These are phyloP conservation scores for Osedax frankpressi DNA, from an alignment of 2,888 invertebrate species.

Conservation along the genomic window DNA sequence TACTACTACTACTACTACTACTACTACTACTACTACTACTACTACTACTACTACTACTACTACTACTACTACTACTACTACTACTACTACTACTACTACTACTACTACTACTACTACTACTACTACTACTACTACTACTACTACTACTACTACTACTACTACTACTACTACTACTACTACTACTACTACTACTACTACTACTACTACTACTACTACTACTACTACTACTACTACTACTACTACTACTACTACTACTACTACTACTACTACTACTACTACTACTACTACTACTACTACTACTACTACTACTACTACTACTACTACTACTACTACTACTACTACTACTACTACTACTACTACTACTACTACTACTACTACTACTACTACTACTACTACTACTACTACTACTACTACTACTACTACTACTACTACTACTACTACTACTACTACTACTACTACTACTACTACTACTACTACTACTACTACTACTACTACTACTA, in stretches of 20 bases:
- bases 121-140: not conserved
- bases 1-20: not conserved
- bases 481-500: not conserved
- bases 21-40: not conserved
- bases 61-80: not conserved
- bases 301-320: not conserved
- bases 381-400: not conserved
- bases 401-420: not conserved
- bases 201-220: not conserved
- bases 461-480: not conserved
- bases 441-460: not conserved
- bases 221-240: not conserved
- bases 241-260: not conserved
- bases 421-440: not conserved
- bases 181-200: not conserved
- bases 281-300: not conserved
- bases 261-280: not conserved
- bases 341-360: not conserved
- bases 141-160: not conserved
- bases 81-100: not conserved
- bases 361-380: not conserved
- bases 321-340: not conserved
- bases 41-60: not conserved
- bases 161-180: not conserved
- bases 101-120: not conserved